phyloP scores from a whole-genome alignment of 2,113 vertebrate species.

The Mustela nigripes region DNA sequence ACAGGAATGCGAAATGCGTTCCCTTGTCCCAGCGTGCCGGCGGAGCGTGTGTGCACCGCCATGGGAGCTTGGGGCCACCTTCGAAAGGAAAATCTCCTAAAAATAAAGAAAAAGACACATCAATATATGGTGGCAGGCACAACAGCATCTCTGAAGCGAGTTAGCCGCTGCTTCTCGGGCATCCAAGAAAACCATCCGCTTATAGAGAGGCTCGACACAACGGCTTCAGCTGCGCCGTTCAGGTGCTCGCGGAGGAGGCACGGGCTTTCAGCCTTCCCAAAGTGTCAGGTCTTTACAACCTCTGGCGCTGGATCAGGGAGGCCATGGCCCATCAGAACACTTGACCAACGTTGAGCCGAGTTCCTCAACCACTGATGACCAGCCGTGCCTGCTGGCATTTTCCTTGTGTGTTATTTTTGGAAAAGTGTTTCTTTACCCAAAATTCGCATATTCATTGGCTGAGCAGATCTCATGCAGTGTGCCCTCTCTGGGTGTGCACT shows the following conservation, averaged over 20 bases:
- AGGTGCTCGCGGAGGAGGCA: not conserved
- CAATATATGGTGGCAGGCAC: not conserved
- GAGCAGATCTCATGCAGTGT: rapidly evolving
- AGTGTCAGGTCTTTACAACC: rapidly evolving
- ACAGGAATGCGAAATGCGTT: constrained; percentile 79
- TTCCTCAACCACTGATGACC: rapidly evolving
- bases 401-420: rapidly evolving
- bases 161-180: not conserved
- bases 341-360: rapidly evolving
- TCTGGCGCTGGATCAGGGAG: rapidly evolving
- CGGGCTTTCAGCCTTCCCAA: not conserved
- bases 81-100: constrained; percentile 17
- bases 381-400: rapidly evolving
- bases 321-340: rapidly evolving
- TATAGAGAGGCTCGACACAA: not conserved
- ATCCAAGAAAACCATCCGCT: not conserved
- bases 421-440: not conserved
- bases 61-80: constrained; percentile 8
- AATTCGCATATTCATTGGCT: rapidly evolving
- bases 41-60: not conserved
- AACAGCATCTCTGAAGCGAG: not conserved
- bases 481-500: no score
- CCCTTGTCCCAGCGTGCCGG: not conserved
- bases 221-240: not conserved
- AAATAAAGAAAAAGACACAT: not conserved